Evolutionary conservation across 2,113 vertebrate species (phyloP), one percentile per base, ranked within the genome.

Genomic region (Cyanistes caeruleus): DNA sequence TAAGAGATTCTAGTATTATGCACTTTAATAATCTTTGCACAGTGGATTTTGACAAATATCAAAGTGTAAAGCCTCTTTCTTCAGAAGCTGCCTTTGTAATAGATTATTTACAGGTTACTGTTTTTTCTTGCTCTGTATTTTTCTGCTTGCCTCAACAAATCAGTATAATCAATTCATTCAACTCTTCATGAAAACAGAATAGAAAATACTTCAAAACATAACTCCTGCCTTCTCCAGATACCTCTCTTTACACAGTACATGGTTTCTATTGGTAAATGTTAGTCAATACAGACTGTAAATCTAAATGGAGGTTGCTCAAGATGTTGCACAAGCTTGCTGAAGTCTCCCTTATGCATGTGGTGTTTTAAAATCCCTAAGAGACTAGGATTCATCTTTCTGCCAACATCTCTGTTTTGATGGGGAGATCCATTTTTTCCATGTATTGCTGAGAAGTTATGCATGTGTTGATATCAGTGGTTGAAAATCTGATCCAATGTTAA

Each of bases 181-280:
- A 6, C 21, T 43, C 33, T 82, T 62, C n/a, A 30, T 49, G 53
- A 78, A 58, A 91, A 58, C 16, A 64, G 69, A 48, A 25, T 49
- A 59, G 49, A 85, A 91, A 85, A 53, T 27, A 19, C 27, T 72
- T 68, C 27, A 87, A 56, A 73, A 25, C 13, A 16, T 25, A 79
- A 79, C 22, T 83, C 23, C 56, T 79, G 11, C 62, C 48, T 25
- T 83, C 30, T 83, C 30, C 77, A 46, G 30, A 37, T 62, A 48
- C 15, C 15, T 51, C 25, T 89, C 27, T 64, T 75, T 65, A 33
- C 55, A 10, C 37, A 52, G 33, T 52, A 33, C 31, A 5, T n/a
- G 37, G 18, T 67, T 74, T 79, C 30, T 52, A 0, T 65, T 0
- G 0, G 23, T 76, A 52, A 4, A 8, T 65, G 10, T 43, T 75